Conservation (phyloP, 2,797 vertebrate genomes). For the Microcaecilia unicolor region DNA sequence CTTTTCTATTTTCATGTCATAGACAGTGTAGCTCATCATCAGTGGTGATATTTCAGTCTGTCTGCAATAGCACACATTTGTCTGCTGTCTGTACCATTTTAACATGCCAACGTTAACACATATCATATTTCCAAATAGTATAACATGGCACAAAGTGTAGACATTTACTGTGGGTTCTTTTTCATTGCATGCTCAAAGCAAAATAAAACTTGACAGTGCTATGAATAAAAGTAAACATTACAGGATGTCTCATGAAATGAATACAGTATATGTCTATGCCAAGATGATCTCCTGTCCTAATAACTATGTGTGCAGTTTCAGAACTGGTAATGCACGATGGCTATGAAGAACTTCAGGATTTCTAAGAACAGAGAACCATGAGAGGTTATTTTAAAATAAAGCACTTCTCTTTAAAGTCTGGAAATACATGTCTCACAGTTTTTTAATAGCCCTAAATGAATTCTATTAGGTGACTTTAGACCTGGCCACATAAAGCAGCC, state of each 20-base stretch:
- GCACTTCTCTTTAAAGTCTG: too few relatives aligned
- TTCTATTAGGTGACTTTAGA: too few relatives aligned
- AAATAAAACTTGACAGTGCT: background rate
- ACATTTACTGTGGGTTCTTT: too few relatives aligned
- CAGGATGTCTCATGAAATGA: conserved; percentile 1
- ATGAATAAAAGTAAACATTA: background rate
- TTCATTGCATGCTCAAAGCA: background rate
- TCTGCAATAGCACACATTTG: background rate
- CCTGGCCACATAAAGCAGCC: too few relatives aligned
- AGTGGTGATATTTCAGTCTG: background rate
- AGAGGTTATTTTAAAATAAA: too few relatives aligned
- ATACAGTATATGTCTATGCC: background rate
- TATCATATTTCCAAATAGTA: background rate
- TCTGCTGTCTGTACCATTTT: background rate
- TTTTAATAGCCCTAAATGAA: too few relatives aligned
- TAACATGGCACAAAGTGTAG: too few relatives aligned
- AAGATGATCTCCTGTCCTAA: background rate
- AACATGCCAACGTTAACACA: background rate
- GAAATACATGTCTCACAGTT: too few relatives aligned
- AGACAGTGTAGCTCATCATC: background rate
- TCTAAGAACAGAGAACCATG: background rate
- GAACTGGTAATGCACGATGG: too few relatives aligned
- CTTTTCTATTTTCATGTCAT: background rate
- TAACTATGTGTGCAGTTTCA: background rate
- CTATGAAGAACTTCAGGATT: background rate